phyloP scores from a whole-genome alignment of 2,113 vertebrate genomes.

The Xenopus tropicalis region DNA sequence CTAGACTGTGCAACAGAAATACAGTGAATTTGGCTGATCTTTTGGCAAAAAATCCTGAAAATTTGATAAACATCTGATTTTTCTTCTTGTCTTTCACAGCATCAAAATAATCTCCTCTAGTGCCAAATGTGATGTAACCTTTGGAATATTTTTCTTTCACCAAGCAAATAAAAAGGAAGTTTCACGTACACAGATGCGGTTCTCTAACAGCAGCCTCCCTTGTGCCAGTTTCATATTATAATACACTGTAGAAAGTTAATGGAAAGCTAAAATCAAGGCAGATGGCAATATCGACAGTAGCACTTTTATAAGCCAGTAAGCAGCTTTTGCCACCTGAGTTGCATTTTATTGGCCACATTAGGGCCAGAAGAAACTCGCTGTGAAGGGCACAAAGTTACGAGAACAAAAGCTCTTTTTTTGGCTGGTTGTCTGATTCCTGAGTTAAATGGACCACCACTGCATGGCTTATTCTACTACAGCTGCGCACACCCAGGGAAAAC shows the following conservation, averaged over 20 bases:
- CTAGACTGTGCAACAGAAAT: no score
- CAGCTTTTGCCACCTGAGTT: constrained; percentile 33
- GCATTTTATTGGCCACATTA: constrained; percentile 32
- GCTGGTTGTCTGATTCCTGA: constrained; percentile 23
- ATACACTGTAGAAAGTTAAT: not conserved
- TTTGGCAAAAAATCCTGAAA: no score
- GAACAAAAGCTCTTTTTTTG: constrained; percentile 18
- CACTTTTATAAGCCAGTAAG: constrained; percentile 20
- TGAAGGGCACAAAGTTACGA: constrained; percentile 15
- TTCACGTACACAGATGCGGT: not conserved
- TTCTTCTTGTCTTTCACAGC: no score
- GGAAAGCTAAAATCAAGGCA: not conserved
- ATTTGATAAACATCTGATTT: no score
- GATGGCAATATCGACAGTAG: constrained; percentile 18
- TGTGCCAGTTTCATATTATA: not conserved
- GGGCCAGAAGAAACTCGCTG: constrained; percentile 15
- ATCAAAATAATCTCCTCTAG: no score
- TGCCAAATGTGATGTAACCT: no score
- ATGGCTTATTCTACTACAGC: constrained; percentile 15
- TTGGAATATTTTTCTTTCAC: no score
- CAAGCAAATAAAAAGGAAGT: no score
- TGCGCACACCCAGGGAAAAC: constrained; percentile 15
- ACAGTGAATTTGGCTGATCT: no score
- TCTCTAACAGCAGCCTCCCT: not conserved
- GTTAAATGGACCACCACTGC: constrained; percentile 28